These are phyloP conservation scores for Ivindomyrus marchei DNA, from an alignment of 2,113 vertebrate species.

Conservation along the genomic window DNA sequence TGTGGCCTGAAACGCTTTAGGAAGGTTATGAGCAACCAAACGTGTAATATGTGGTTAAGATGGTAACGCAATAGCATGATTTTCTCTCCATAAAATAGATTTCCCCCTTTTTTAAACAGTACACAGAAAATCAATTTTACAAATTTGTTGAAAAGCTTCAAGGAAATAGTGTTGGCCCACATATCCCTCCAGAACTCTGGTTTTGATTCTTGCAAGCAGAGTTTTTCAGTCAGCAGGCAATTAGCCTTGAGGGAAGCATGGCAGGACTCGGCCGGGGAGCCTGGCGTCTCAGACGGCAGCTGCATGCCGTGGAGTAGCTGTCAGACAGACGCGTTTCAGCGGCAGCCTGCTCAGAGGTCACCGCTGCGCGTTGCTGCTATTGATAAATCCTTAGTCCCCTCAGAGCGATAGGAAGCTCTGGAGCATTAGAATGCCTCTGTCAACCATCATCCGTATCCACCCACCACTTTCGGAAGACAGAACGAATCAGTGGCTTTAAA, in stretches of 20 bases:
- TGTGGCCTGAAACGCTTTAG: background rate
- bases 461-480: slow-evolving; percentile 18
- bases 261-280: slow-evolving; percentile 18
- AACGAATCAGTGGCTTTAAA: background rate
- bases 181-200: background rate
- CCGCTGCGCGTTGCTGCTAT: slow-evolving; percentile 44
- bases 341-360: slow-evolving; percentile 32
- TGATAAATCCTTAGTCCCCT: slow-evolving; percentile 47
- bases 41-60: background rate
- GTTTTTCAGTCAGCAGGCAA: background rate
- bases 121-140: background rate
- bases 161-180: background rate
- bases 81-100: background rate
- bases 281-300: slow-evolving; percentile 39
- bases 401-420: slow-evolving; percentile 33
- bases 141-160: background rate
- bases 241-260: slow-evolving; percentile 15
- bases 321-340: slow-evolving; percentile 40
- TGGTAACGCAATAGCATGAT: background rate
- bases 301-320: slow-evolving; percentile 37
- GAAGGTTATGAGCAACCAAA: background rate
- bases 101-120: background rate
- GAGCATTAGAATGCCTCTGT: slow-evolving; percentile 45
- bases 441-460: slow-evolving; percentile 39
- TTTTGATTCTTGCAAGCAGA: background rate